Base-by-base conservation (phyloP, 1,140 invertebrate genomes). In the Coptotermes formosanus region DNA sequence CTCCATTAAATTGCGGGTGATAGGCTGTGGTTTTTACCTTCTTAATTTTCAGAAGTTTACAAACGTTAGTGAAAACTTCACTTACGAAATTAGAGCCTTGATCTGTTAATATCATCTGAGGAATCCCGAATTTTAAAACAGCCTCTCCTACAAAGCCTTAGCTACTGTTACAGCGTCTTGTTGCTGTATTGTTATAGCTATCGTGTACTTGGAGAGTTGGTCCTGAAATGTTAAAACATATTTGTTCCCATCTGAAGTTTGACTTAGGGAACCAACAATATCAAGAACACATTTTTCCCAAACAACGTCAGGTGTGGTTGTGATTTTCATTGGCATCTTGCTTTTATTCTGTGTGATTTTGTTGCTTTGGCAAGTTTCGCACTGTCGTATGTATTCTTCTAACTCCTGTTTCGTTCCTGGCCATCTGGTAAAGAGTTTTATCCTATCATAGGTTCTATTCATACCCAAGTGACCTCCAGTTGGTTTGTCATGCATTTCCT, bases 1-100 rank as follows among this genome's bases (percentile, higher is more conserved):
- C 88, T 21, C 89, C 90, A 81, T 91, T 90, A 25, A 87, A 88
- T 88, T 90, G 88, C 52, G 90, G 90, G 83, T 89, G 89, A 86
- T 89, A 89, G 25, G 89, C 87, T 7, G 89, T 88, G 2, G 89
- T 89, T 30, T 87, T 85, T 25, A 90, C 83, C 64, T 89, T 87
- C 86, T 88, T 89, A 87, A 87, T 88, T 86, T 89, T 84, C 48
- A 89, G 87, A 30, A 88, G 38, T 85, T 88, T 88, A 82, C 88
- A 88, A 82, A 89, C 59, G 14, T 87, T 88, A 83, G 87, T 89
- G 43, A 88, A 87, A 89, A 59, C 84, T 88, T 44, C n/a, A n/a
- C 82, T 84, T 6, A 83, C 21, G 52, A 85, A 84, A 86, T 85
- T 86, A 21, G 52, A 85, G 7, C 82, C 82, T 48, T 84, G 81